These are phyloP conservation scores for Aeoliscus strigatus DNA, from an alignment of 2,797 vertebrate genomes.

Conservation along the genomic window DNA sequence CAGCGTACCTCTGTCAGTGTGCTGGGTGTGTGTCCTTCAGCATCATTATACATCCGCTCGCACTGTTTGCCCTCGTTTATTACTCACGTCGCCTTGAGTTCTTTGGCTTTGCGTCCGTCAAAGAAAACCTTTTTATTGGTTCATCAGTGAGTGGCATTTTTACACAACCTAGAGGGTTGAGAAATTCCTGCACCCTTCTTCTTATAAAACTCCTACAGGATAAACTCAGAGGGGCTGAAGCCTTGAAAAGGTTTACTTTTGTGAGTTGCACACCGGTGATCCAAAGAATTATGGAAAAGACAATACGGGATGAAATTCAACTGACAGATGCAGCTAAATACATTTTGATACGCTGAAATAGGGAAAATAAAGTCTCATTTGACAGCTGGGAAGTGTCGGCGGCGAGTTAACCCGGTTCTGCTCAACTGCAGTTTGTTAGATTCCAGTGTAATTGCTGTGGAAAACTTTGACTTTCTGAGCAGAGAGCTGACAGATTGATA, in stretches of 20 bases:
- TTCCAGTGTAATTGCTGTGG: slow-evolving; percentile 51
- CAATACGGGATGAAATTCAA: slow-evolving; percentile 1
- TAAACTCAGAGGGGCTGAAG: slow-evolving; percentile 20
- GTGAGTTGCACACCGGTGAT: background rate
- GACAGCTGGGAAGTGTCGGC: slow-evolving; percentile 28
- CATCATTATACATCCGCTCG: slow-evolving; percentile 16
- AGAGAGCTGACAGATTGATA: slow-evolving; percentile 43
- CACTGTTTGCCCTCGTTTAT: slow-evolving; percentile 25
- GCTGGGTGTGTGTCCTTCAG: slow-evolving; percentile 20
- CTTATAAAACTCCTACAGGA: slow-evolving; percentile 29
- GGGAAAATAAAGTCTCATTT: slow-evolving; percentile 16
- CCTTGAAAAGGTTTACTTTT: slow-evolving; percentile 1
- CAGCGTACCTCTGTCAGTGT: slow-evolving; percentile 14
- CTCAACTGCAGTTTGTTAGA: slow-evolving; percentile 41
- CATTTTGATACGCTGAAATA: slow-evolving; percentile 2
- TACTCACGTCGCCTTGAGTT: slow-evolving; percentile 8
- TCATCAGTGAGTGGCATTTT: slow-evolving; percentile 21
- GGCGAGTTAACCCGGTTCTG: slow-evolving; percentile 34
- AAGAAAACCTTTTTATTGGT: background rate
- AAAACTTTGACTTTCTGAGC: slow-evolving; percentile 34
- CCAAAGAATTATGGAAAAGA: background rate
- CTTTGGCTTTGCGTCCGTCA: slow-evolving; percentile 6
- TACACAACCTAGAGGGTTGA: slow-evolving; percentile 22
- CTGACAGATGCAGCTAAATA: background rate
- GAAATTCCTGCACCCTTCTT: slow-evolving; percentile 23